A percentile compares a stretch with the other conserved stretches of the same genome.
These are phyloP conservation scores for Acrossocheilus fasciatus DNA, from an alignment of 2,797 vertebrate species.

Conservation along the genomic window DNA sequence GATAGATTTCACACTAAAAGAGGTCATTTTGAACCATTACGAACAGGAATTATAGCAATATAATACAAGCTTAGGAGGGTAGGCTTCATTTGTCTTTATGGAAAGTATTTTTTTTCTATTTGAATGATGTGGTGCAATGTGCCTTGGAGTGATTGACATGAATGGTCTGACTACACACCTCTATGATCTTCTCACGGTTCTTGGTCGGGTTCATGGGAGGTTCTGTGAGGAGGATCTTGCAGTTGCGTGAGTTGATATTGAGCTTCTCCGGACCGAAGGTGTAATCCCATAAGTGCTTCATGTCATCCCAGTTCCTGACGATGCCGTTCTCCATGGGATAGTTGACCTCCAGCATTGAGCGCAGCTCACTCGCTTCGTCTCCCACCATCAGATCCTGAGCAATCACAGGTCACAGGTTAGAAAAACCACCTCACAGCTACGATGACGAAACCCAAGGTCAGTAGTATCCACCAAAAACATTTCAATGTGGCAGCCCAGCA, in stretches of 20 bases:
- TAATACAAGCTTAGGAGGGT: background rate
- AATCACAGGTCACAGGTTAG: slow-evolving; percentile 32
- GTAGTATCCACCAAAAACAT: background rate
- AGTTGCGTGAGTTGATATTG: slow-evolving; percentile 89
- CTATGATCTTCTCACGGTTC: slow-evolving; percentile 91
- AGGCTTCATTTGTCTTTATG: background rate
- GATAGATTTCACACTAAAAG: background rate
- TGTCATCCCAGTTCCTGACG: slow-evolving; percentile 91
- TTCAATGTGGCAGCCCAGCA: slow-evolving; percentile 7
- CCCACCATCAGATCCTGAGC: slow-evolving; percentile 90
- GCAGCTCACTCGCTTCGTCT: slow-evolving; percentile 89
- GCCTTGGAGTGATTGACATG: too few relatives aligned
- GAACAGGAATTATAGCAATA: background rate
- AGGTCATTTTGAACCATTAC: background rate
- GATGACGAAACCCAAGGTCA: background rate
- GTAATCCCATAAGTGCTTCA: slow-evolving; percentile 94
- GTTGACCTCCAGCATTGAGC: slow-evolving; percentile 92
- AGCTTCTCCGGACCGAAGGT: slow-evolving; percentile 91
- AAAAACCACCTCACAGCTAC: background rate
- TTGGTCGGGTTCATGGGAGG: slow-evolving; percentile 93
- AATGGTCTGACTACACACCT: slow-evolving; percentile 71
- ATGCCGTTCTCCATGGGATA: slow-evolving; percentile 94
- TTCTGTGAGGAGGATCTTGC: slow-evolving; percentile 92
- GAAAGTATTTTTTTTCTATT: background rate
- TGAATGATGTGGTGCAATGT: background rate